Base-by-base conservation (phyloP, 2,113 vertebrate species). In the Megaceryle torquata region DNA sequence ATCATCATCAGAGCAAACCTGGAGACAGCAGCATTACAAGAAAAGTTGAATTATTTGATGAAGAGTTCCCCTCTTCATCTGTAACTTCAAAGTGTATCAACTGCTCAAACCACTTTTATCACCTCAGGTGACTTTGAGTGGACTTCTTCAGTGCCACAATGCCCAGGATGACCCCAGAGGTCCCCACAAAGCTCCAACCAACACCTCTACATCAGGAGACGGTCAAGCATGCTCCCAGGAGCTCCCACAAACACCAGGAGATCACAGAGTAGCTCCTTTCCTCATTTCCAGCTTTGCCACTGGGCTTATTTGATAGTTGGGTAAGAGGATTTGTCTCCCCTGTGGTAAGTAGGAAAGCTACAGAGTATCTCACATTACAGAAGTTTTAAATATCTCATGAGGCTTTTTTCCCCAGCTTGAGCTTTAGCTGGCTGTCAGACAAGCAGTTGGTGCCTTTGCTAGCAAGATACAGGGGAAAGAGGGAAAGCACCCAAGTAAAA, bases 181-280 rank as follows among this genome's bases (percentile, higher is more conserved):
- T 31, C 26, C 14, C 54, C 51, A 3, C 7, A n/a, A 90, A 86
- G 18, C 50, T 79, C 51, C 39, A 70, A 20, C 17, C 9, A 72
- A 59, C 7, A 24, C 9, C 28, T 51, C 5, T n/a, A 35, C 31
- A 29, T n/a, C 50, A 77, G 60, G 39, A 72, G 17, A 61, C 29
- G 43, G 8, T 37, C 76, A 51, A 37, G 29, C 0, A 0, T 0
- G 1, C 4, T 41, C 26, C 20, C 4, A 0, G 5, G 28, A 78
- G 48, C 33, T 48, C 22, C 72, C 4, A 1, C 2, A 0, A 80
- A 46, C 64, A 81, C 54, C 4, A 1, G 24, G 19, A 0, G 0
- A 29, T 33, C 60, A 56, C 1, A 0, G 21, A 51, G 39, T 25
- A 61, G 44, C 44, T 87, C 6, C 0, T 24, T 46, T 44, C 43